Evolutionary conservation across 2,797 vertebrate species (phyloP).

Genomic region (Falco berigora): DNA sequence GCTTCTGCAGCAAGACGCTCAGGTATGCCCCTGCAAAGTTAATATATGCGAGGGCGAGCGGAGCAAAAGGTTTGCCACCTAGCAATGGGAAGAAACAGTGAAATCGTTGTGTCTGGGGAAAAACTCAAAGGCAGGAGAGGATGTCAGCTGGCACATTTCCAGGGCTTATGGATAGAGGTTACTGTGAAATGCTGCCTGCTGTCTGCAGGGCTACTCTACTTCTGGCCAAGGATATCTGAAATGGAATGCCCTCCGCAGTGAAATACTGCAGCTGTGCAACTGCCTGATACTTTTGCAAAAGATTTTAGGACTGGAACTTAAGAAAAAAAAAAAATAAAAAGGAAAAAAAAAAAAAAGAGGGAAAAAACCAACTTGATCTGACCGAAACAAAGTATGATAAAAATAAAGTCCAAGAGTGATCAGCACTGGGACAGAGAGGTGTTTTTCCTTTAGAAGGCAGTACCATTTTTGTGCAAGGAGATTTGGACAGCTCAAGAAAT

Average conservation of each 20-base stretch:
- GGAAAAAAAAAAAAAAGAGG: not conserved
- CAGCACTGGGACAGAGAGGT: not conserved
- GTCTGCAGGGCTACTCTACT: not conserved
- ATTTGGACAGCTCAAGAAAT: not conserved
- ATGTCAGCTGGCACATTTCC: not conserved
- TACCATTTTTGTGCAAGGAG: not conserved
- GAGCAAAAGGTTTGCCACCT: not conserved
- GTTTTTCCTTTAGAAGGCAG: not conserved
- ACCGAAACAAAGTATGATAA: not conserved
- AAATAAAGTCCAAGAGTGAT: not conserved
- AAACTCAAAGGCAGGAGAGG: not conserved
- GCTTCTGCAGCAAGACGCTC: not conserved
- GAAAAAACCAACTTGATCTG: not conserved
- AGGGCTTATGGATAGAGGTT: rapidly evolving
- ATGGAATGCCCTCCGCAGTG: not conserved
- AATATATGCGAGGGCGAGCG: rapidly evolving
- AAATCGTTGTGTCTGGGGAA: not conserved
- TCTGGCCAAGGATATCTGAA: not conserved
- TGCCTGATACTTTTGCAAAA: not conserved
- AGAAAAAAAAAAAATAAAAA: no score
- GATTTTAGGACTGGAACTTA: not conserved
- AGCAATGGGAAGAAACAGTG: not conserved
- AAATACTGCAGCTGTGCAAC: not conserved
- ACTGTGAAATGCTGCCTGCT: not conserved
- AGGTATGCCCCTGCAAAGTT: not conserved